phyloP scores from a whole-genome alignment of 2,888 invertebrate genomes.

The Tenthredo amoena region DNA sequence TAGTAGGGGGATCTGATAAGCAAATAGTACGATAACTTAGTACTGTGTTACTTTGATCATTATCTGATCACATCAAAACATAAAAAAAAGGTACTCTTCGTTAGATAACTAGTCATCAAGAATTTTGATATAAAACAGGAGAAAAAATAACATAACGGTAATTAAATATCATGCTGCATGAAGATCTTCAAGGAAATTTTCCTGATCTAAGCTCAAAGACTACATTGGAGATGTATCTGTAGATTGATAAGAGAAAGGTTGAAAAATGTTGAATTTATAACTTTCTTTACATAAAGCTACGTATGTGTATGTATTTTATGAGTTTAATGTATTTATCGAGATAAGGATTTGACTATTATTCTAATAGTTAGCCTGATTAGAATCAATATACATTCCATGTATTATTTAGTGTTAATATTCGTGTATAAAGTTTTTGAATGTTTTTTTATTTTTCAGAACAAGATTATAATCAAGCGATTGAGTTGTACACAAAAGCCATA shows the following conservation, averaged over 20 bases:
- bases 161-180: background rate
- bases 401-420: background rate
- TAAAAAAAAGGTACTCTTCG: background rate
- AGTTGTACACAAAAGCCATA: constrained; percentile 93
- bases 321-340: background rate
- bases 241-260: background rate
- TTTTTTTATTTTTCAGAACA: constrained; percentile 85
- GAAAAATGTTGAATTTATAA: background rate
- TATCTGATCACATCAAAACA: background rate
- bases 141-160: background rate
- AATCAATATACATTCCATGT: background rate
- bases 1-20: background rate
- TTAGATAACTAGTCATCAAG: background rate
- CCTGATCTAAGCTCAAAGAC: background rate
- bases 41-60: background rate
- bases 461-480: constrained; percentile 94
- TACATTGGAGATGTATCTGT: background rate
- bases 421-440: background rate
- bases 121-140: background rate
- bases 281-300: background rate
- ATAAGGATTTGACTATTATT: background rate
- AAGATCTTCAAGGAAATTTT: background rate
- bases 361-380: background rate
- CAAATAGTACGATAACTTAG: background rate
- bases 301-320: background rate